Base-by-base conservation (phyloP, 2,797 vertebrate species). In the Percopsis omiscomaycus region DNA sequence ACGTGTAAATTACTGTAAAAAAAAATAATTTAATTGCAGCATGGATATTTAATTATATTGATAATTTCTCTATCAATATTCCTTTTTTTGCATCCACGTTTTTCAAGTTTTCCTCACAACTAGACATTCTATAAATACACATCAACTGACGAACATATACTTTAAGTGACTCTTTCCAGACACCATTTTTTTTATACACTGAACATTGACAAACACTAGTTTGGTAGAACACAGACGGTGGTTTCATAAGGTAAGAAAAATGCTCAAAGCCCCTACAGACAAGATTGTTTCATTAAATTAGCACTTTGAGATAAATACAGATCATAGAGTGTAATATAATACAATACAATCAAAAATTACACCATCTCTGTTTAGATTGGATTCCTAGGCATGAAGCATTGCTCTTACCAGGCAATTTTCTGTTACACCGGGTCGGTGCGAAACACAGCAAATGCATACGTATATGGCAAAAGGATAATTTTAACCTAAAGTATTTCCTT, bases 21-120 rank as follows among this genome's bases (percentile, higher is more conserved):
- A 90, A 92, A 90, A 88, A 88, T 83, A 81, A 79, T 88, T 91
- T 82, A 22, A 87, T 82, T 91, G 83, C 81, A 86, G 82, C 85
- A 84, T 79, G 78, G 67, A 81, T 66, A 77, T 74, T 71, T 46
- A 77, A 67, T 79, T 78, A 84, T 81, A 75, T 80, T 58, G 56
- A 83, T 50, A 64, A 68, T 64, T 74, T 73, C 22, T 27, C 46
- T 62, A 76, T 73, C 69, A 67, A 68, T 54, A 63, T 71, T 68
- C 67, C 69, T 64, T 72, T 50, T 47, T 85, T 86, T 88, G 85
- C 77, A 84, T 83, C 80, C 71, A 82, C 79, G 67, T 84, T 22
- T 22, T 22, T 15, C 12, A 22, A 22, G 22, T 37, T 44, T 42
- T 66, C 44, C 28, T 59, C 28, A 37, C 27, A 46, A 15, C 30